phyloP scores from a whole-genome alignment of 2,888 invertebrate genomes.

The Pollenia labialis region DNA sequence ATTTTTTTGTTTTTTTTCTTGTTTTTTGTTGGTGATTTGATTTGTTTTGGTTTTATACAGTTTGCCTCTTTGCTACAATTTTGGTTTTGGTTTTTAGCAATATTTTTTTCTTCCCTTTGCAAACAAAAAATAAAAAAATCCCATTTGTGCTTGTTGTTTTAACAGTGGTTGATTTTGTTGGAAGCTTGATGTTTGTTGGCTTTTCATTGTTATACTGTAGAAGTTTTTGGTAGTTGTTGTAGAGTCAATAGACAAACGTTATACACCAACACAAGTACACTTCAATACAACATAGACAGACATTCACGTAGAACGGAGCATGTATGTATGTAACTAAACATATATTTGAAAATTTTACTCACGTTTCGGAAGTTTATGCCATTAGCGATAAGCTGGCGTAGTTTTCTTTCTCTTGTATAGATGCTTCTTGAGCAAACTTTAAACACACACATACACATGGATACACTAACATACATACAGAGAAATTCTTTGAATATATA shows the following conservation, averaged over 20 bases:
- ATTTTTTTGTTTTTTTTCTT: constrained; percentile 36
- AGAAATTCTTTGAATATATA: not conserved
- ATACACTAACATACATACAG: not conserved
- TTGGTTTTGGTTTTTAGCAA: constrained; percentile 62
- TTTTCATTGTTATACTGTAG: constrained; percentile 65
- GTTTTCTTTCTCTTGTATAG: constrained; percentile 53
- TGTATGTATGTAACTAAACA: constrained; percentile 49
- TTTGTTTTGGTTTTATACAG: constrained; percentile 65
- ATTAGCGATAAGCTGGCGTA: constrained; percentile 82
- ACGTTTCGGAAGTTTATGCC: constrained; percentile 83
- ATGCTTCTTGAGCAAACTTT: constrained; percentile 44
- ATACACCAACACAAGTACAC: not conserved
- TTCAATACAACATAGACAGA: constrained; percentile 22
- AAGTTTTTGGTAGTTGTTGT: constrained; percentile 12
- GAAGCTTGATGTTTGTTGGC: constrained; percentile 68
- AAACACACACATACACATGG: not conserved
- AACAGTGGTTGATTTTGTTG: constrained; percentile 59
- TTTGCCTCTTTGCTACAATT: constrained; percentile 57
- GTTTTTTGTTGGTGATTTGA: constrained; percentile 61
- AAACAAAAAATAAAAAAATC: not conserved
- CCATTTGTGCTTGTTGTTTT: constrained; percentile 64
- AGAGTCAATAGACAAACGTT: constrained; percentile 48
- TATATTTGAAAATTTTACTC: constrained; percentile 77
- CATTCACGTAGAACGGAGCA: not conserved
- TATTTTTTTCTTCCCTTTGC: not conserved